These are phyloP conservation scores for Oithona nana DNA, from an alignment of 2,888 invertebrate species.

Conservation along the genomic window DNA sequence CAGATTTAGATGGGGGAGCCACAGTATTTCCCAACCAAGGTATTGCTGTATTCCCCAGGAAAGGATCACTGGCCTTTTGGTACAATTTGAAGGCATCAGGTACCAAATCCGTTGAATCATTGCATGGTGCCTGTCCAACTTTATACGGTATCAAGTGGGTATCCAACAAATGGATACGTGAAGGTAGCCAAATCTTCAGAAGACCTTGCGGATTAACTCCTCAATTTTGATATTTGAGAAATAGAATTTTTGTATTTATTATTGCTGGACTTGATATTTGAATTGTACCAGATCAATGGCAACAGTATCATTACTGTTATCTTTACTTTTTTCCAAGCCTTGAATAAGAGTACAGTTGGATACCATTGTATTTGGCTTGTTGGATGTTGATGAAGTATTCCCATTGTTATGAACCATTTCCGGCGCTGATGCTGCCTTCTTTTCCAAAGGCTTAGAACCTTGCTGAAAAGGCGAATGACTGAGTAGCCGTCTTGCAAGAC, in stretches of 20 bases:
- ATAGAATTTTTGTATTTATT: neutral
- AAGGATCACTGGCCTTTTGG: slow-evolving; percentile 31
- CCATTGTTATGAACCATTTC: too few relatives aligned
- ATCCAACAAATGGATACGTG: slow-evolving; percentile 20
- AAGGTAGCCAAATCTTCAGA: slow-evolving; percentile 18
- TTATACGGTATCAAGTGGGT: slow-evolving; percentile 31
- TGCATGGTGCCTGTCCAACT: slow-evolving; percentile 33
- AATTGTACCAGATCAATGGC: too few relatives aligned
- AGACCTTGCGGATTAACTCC: slow-evolving; percentile 11
- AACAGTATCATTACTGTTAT: too few relatives aligned
- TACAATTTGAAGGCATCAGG: slow-evolving; percentile 29
- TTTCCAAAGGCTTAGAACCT: too few relatives aligned
- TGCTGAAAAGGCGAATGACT: too few relatives aligned
- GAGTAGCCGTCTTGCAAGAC: too few relatives aligned
- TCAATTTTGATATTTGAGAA: neutral
- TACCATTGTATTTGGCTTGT: too few relatives aligned
- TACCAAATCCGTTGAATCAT: slow-evolving; percentile 26
- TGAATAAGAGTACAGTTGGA: too few relatives aligned
- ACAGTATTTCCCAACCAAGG: slow-evolving; percentile 25
- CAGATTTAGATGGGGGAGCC: slow-evolving; percentile 22
- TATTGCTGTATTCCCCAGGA: slow-evolving; percentile 23
- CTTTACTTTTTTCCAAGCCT: too few relatives aligned
- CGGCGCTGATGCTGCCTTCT: too few relatives aligned
- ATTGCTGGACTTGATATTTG: too few relatives aligned
- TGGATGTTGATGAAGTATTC: too few relatives aligned